Base-by-base conservation (phyloP, 2,888 invertebrate species). In the Sminthurides aquaticus region DNA sequence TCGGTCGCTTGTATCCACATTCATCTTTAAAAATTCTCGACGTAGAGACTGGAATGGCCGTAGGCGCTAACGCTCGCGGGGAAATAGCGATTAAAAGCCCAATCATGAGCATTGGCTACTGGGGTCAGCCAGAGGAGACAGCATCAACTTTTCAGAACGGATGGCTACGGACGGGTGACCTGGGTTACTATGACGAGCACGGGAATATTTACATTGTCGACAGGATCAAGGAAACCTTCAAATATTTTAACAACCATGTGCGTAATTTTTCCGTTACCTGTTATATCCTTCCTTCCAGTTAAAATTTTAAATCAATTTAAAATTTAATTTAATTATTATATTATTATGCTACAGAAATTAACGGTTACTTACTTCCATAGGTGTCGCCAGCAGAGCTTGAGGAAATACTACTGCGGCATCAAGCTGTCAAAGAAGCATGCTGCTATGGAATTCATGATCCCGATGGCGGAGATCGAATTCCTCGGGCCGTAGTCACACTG, bases 321-420 rank as follows among this genome's bases (percentile, higher is more conserved):
- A 29, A 58, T 20, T 11, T 11, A 27, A 25, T n/a, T 22, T n/a
- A n/a, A n/a, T n/a, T n/a, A n/a, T n/a, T n/a, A n/a, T n/a, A n/a
- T n/a, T n/a, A n/a, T n/a, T n/a, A n/a, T n/a, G n/a, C n/a, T n/a
- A n/a, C n/a, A n/a, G n/a, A n/a, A n/a, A n/a, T n/a, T n/a, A n/a
- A n/a, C n/a, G n/a, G n/a, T n/a, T n/a, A n/a, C n/a, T n/a, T n/a
- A n/a, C 18, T 49, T 15, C 18, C 64, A 57, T 57, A 73, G 73
- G 70, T 74, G 60, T 69, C 72, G 27, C 74, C 74, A n/a, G 65
- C 69, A 1, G 74, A 74, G 55, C 57, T 74, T 2, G 74, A 74
- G 66, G 67, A 68, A 49, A 48, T 64, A 49, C 56, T 74, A 8
- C 43, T 70, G 2, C 63, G 70, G n/a, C 74, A 72, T 57, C 67